phyloP scores from a whole-genome alignment of 2,797 vertebrate genomes.

The Ctenopoma multispine region DNA sequence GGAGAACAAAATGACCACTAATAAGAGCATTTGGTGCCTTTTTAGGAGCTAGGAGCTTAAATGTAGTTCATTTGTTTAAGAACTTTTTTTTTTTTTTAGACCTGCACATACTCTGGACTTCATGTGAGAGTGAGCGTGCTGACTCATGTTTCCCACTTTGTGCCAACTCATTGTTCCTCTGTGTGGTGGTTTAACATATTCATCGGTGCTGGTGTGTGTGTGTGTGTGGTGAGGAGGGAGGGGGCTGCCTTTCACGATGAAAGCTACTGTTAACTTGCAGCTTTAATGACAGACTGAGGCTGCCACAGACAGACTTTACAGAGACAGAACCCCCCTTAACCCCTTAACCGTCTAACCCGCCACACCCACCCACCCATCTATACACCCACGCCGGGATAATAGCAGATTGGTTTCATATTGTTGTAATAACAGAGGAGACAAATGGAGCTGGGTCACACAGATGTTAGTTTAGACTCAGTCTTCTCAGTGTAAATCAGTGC shows the following conservation, averaged over 20 bases:
- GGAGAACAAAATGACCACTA: constrained; percentile 63
- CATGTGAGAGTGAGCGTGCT: constrained; percentile 48
- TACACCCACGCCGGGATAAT: constrained; percentile 58
- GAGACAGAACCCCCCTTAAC: constrained; percentile 39
- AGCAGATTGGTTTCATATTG: constrained; percentile 67
- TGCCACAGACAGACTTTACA: constrained; percentile 47
- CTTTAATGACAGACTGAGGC: constrained; percentile 75
- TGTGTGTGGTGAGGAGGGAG: constrained; percentile 52
- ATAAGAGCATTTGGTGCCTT: constrained; percentile 58
- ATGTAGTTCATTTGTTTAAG: constrained; percentile 45
- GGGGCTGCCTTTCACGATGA: constrained; percentile 67
- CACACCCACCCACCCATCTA: constrained; percentile 58
- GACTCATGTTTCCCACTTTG: constrained; percentile 71
- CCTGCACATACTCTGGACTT: constrained; percentile 32
- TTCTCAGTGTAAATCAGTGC: neutral
- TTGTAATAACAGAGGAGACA: constrained; percentile 64
- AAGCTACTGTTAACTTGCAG: constrained; percentile 70
- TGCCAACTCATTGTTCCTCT: constrained; percentile 75
- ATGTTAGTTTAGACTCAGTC: constrained; percentile 46
- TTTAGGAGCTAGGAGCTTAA: constrained; percentile 53
- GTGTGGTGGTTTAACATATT: constrained; percentile 65
- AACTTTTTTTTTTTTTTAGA: constrained; percentile 34
- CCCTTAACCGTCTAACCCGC: constrained; percentile 22
- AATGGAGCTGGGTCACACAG: constrained; percentile 33
- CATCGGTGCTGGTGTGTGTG: constrained; percentile 38